Conservation (phyloP, 2,888 invertebrate species). For the Pristionchus entomophagus region DNA sequence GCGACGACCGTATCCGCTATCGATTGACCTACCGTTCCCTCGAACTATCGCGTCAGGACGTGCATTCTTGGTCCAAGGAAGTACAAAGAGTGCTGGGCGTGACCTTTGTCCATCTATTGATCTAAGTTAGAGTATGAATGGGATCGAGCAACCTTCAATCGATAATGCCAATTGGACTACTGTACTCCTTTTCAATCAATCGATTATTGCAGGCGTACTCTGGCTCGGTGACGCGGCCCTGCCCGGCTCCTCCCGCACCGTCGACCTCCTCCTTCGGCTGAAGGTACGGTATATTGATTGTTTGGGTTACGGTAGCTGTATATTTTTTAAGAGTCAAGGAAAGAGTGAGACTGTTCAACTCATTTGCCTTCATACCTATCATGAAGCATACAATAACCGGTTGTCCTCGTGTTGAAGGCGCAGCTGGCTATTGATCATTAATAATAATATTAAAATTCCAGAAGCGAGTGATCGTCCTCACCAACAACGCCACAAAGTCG, state of each 20-base stretch:
- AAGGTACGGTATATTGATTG: too few species aligned
- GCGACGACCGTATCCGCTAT: constrained; percentile 38
- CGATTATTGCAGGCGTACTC: neutral
- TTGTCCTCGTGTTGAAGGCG: too few species aligned
- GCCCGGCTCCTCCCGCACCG: constrained; percentile 4
- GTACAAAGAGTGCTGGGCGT: neutral
- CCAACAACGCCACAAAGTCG: constrained; percentile 92
- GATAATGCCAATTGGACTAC: neutral
- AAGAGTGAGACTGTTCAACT: too few species aligned
- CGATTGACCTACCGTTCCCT: neutral
- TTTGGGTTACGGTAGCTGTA: too few species aligned
- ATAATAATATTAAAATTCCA: too few species aligned
- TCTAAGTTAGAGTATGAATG: neutral
- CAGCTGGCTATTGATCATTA: too few species aligned
- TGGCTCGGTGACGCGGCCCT: constrained; percentile 25
- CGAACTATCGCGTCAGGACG: neutral
- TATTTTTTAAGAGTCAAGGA: too few species aligned
- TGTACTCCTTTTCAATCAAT: constrained; percentile 54
- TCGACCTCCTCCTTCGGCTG: constrained; percentile 9
- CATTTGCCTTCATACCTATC: too few species aligned
- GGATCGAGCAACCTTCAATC: constrained; percentile 34
- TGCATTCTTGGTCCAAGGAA: neutral
- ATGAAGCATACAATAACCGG: too few species aligned
- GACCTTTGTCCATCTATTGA: neutral
- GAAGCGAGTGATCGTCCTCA: constrained; percentile 80